Conservation (phyloP, 64 coral and sea anemone species). For the Orbicella faveolata region DNA sequence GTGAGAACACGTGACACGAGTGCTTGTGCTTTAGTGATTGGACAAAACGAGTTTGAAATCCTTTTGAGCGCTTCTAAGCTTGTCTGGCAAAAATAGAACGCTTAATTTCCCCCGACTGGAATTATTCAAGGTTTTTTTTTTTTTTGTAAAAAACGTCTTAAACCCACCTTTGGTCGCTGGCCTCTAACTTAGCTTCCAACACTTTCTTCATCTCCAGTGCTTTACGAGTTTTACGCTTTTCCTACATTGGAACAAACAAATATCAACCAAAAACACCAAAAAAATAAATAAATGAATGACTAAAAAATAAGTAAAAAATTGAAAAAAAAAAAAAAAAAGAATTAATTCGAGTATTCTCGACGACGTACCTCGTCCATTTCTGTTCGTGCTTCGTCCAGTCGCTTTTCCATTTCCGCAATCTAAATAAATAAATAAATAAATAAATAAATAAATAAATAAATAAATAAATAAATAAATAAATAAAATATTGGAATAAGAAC, state of each 20-base stretch:
- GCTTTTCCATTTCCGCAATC: conserved; percentile 55
- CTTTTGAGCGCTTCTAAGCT: too few species aligned
- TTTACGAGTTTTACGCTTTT: conserved; percentile 94
- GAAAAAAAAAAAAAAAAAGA: too few species aligned
- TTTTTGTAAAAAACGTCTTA: too few species aligned
- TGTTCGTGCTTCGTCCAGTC: conserved; percentile 38
- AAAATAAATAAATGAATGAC: background rate
- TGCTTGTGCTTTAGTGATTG: too few species aligned
- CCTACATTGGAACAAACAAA: conserved; percentile 39
- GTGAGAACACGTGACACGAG: too few species aligned
- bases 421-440: background rate
- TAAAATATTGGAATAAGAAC: too few species aligned
- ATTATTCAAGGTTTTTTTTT: too few species aligned
- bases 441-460: too few species aligned
- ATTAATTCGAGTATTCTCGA: background rate
- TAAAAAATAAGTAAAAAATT: background rate
- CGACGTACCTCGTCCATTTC: conserved; percentile 51
- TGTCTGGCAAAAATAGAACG: too few species aligned
- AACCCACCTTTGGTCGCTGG: conserved; percentile 73
- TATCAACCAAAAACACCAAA: background rate
- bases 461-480: too few species aligned
- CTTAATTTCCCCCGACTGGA: too few species aligned
- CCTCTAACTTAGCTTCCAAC: conserved; percentile 85
- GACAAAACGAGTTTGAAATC: too few species aligned
- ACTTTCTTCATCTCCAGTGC: conserved; percentile 88